A percentile compares a stretch with the other conserved stretches of the same genome.
These are phyloP conservation scores for Rhagonycha lutea DNA, from an alignment of 2,888 invertebrate species.

Conservation along the genomic window DNA sequence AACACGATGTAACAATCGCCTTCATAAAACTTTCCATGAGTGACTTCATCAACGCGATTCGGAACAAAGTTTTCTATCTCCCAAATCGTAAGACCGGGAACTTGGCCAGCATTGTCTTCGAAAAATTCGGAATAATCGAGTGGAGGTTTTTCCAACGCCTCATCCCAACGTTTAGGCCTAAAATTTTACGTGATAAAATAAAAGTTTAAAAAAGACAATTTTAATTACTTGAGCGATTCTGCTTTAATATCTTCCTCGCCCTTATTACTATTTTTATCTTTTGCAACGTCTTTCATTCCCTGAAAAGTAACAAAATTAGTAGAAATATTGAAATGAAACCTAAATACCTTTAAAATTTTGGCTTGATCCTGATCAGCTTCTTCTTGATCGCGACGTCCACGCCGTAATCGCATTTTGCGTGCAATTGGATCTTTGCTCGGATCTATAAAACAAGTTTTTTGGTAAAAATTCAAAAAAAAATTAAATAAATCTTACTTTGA, in stretches of 20 bases:
- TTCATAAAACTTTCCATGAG: conserved; percentile 98
- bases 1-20: conserved; percentile 98
- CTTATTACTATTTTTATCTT: conserved; percentile 77
- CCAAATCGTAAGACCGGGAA: conserved; percentile 93
- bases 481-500: conserved; percentile 59
- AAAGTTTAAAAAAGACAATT: neutral
- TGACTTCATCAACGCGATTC: conserved; percentile 89
- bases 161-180: conserved; percentile 96
- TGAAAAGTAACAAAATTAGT: conserved; percentile 45
- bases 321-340: neutral
- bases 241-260: conserved; percentile 69
- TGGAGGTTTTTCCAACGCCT: conserved; percentile 91
- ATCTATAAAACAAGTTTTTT: conserved; percentile 48
- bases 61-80: conserved; percentile 99
- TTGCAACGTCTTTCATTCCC: conserved; percentile 86
- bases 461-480: neutral
- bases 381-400: conserved; percentile 77
- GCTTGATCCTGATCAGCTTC: conserved; percentile 85
- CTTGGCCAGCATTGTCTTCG: conserved; percentile 91
- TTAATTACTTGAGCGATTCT: conserved; percentile 71
- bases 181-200: conserved; percentile 22
- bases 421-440: conserved; percentile 90
- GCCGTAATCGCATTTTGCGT: conserved; percentile 85
- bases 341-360: conserved; percentile 77
- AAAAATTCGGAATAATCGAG: conserved; percentile 97